Evolutionary conservation across 2,113 vertebrate genomes (phyloP), one percentile per base, ranked within the genome.

Genomic region (Myiopsitta monachus): DNA sequence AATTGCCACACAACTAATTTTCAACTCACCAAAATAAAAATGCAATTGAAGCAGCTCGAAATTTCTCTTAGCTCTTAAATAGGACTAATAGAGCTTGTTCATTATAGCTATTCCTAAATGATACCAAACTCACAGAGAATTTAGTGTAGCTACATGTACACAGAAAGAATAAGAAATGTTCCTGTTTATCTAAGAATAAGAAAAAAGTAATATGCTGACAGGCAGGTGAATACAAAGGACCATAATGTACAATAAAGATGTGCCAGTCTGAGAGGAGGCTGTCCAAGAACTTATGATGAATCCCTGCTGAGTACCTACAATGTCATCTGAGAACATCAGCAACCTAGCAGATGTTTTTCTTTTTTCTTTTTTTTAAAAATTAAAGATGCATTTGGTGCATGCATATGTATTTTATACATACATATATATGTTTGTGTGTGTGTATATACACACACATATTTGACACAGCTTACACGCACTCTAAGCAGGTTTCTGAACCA

Each of bases 261-360:
- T 22, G 38, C 38, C 6, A 7, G 12, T 51, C 43, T 79, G 38
- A 64, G 24, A 66, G 30, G 10, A 59, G 2, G 22, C 18, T 38
- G 7, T 74, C 39, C 26, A 61, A 66, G 27, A 62, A 10, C 3
- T 59, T 59, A 44, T 31, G n/a, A 57, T 67, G 55, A 67, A 85
- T 38, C 38, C 31, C n/a, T 85, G 22, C 26, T 38, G 30, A 7
- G 30, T 18, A 46, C 4, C 55, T 0, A 0, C 28, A 33, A 52
- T 31, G n/a, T 33, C 31, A 31, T 46, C 22, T 43, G 36, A 83
- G 62, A 57, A 38, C 14, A 54, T 36, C 43, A 51, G 7, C 10
- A 73, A 85, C 19, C 6, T 63, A 59, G 22, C 4, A 23, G 17
- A 8, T 21, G 14, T 11, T 64, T 55, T 22, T n/a, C 5, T 57